Conservation (phyloP, 1,140 invertebrate genomes). For the Planococcus citri region DNA sequence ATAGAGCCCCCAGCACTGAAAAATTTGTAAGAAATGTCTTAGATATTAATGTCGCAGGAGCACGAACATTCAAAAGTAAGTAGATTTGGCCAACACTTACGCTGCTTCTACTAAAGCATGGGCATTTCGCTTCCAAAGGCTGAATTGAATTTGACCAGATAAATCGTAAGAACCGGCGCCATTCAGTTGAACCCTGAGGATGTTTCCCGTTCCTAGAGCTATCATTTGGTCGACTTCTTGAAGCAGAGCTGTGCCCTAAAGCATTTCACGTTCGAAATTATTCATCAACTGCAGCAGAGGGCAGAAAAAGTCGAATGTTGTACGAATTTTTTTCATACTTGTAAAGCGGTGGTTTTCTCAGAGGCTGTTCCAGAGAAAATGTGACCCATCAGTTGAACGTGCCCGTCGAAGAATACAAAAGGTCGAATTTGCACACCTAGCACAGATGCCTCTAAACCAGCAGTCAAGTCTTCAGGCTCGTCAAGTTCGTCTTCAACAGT, state of each 20-base stretch:
- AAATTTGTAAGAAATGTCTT: constrained; percentile 27
- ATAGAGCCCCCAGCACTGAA: constrained; percentile 56
- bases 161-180: constrained; percentile 70
- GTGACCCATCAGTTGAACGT: constrained; percentile 76
- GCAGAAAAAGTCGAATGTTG: neutral
- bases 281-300: too few species aligned
- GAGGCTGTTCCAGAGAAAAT: constrained; percentile 75
- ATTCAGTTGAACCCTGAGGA: constrained; percentile 51
- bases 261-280: constrained; percentile 9
- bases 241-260: constrained; percentile 51
- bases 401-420: constrained; percentile 71
- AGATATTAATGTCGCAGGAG: neutral
- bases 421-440: constrained; percentile 66
- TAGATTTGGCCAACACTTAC: constrained; percentile 43
- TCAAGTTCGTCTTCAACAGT: constrained; percentile 37
- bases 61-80: neutral
- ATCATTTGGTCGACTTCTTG: constrained; percentile 60
- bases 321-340: constrained; percentile 46
- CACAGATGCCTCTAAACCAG: constrained; percentile 71
- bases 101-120: constrained; percentile 64
- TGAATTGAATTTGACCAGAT: constrained; percentile 68
- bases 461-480: constrained; percentile 42
- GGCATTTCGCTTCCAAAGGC: constrained; percentile 76
- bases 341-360: constrained; percentile 67
- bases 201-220: constrained; percentile 58